Conservation (phyloP, 1,140 invertebrate genomes). For the Danaus melanippus region DNA sequence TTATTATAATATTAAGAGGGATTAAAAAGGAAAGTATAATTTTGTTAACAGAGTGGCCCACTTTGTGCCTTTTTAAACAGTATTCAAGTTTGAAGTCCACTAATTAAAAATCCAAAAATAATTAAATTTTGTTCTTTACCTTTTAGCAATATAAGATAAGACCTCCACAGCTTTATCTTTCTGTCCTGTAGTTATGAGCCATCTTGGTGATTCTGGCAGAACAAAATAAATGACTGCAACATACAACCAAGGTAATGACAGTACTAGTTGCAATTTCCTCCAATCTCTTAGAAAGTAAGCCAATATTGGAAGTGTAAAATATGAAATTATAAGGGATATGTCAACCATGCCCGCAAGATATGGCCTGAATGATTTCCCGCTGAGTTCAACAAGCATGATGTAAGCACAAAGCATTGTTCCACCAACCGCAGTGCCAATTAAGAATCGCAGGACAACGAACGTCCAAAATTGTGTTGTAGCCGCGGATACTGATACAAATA, state of each 20-base stretch:
- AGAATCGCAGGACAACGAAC: constrained; percentile 74
- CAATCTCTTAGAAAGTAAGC: constrained; percentile 79
- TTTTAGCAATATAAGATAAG: constrained; percentile 47
- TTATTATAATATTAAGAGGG: no score
- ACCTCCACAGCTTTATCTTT: constrained; percentile 46
- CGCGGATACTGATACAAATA: constrained; percentile 73
- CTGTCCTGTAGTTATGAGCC: constrained; percentile 52
- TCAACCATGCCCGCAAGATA: constrained; percentile 44
- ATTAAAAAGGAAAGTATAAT: no score
- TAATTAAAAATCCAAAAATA: no score
- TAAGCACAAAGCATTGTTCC: constrained; percentile 76
- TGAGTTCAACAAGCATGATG: constrained; percentile 67
- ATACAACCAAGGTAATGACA: constrained; percentile 72
- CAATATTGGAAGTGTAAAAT: constrained; percentile 75
- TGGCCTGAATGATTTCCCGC: constrained; percentile 54
- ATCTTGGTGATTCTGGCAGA: constrained; percentile 59
- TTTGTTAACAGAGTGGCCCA: no score
- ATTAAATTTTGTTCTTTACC: constrained; percentile 25
- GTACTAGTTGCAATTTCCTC: constrained; percentile 75
- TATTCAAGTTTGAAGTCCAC: no score
- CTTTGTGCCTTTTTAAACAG: no score
- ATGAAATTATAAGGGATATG: constrained; percentile 50
- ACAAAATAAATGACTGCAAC: constrained; percentile 43
- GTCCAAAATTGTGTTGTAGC: constrained; percentile 74
- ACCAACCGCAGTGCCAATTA: constrained; percentile 73